A percentile compares a stretch with the other conserved stretches of the same genome.
Conservation (phyloP, 1,140 invertebrate genomes). For the Globodera rostochiensis region DNA sequence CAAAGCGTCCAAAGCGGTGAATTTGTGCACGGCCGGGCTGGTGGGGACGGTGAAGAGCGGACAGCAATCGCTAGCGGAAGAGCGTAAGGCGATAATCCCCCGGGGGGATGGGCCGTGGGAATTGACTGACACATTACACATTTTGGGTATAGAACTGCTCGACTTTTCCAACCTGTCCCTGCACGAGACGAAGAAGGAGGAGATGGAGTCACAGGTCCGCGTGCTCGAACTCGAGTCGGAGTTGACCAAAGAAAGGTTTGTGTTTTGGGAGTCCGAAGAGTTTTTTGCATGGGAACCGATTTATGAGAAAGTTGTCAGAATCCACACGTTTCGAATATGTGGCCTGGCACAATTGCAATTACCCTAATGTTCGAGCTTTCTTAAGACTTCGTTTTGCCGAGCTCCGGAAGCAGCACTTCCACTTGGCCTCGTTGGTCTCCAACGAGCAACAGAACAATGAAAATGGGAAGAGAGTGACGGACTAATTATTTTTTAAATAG, state of each 20-base stretch:
- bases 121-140: background rate
- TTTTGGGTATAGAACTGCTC: conserved; percentile 75
- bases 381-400: conserved; percentile 73
- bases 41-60: conserved; percentile 89
- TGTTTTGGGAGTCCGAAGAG: too few species aligned
- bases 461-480: background rate
- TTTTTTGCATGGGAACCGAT: too few species aligned
- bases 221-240: conserved; percentile 88
- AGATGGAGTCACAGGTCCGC: conserved; percentile 82
- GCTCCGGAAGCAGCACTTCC: conserved; percentile 88
- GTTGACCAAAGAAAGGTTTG: conserved; percentile 80
- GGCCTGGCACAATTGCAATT: background rate
- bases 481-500: background rate
- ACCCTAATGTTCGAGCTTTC: background rate
- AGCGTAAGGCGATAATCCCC: conserved; percentile 69
- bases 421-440: conserved; percentile 76
- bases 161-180: conserved; percentile 85
- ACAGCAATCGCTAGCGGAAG: conserved; percentile 81
- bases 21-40: conserved; percentile 83
- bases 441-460: conserved; percentile 59
- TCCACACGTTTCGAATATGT: background rate
- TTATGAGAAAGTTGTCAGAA: conserved; percentile 60
- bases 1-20: conserved; percentile 82
- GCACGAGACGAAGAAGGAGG: conserved; percentile 88
- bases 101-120: background rate